Evolutionary conservation across 2,113 vertebrate genomes (phyloP).

Genomic region (Paraplagusia blochii): DNA sequence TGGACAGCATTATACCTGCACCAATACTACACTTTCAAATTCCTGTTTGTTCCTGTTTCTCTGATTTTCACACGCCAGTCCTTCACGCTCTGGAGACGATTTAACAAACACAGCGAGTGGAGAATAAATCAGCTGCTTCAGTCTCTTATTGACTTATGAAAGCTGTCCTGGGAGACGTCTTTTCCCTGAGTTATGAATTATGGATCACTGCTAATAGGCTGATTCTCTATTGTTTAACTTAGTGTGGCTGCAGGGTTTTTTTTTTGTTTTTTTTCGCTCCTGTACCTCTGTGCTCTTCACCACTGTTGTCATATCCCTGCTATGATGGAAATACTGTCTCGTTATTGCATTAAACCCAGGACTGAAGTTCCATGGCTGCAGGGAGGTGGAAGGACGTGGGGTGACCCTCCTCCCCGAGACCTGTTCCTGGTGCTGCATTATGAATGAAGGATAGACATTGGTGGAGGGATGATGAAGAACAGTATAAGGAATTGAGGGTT

Average conservation of each 20-base stretch:
- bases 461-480: conserved; percentile 23
- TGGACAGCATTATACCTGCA: too few species aligned
- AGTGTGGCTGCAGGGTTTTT: conserved; percentile 27
- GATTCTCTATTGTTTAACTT: conserved; percentile 59
- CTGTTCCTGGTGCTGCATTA: conserved; percentile 74
- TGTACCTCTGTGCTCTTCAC: conserved; percentile 29
- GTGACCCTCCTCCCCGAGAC: conserved; percentile 71
- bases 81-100: background rate
- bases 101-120: conserved; percentile 13
- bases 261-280: background rate
- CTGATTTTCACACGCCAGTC: background rate
- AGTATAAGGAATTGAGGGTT: conserved; percentile 4
- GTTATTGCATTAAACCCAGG: conserved; percentile 39
- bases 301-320: conserved; percentile 42
- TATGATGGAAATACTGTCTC: conserved; percentile 38
- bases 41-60: too few species aligned
- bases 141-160: conserved; percentile 23
- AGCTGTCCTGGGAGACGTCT: conserved; percentile 15
- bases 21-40: too few species aligned
- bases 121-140: conserved; percentile 5
- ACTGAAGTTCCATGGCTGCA: conserved; percentile 12
- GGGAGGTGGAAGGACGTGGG: conserved; percentile 20
- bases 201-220: conserved; percentile 62
- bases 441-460: conserved; percentile 69
- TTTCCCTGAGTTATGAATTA: conserved; percentile 60